Evolutionary conservation across 2,797 vertebrate species (phyloP), one percentile per base, ranked within the genome.

Genomic region (Lutra lutra): DNA sequence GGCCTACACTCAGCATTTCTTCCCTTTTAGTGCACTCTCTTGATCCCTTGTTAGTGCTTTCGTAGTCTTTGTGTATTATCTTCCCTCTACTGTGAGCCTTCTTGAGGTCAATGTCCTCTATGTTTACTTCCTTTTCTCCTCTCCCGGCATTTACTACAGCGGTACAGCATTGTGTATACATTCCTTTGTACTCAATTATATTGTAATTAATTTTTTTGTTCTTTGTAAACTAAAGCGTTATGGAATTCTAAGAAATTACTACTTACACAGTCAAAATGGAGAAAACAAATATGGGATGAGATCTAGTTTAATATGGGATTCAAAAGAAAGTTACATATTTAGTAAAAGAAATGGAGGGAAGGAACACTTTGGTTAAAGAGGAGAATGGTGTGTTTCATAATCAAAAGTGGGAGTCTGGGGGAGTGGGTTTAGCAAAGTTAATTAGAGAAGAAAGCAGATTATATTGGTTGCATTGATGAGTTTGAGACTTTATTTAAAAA

Each of bases 401-500:
- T 60, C 70, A 18, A 43, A 66, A 60, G 54, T 7, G 10, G 3
- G n/a, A 20, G 3, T 68, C 17, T 51, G 14, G 38, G n/a, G 2
- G 43, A 78, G 21, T 78, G 46, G 4, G 6, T 32, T 93, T 77
- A 56, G 18, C 38, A 91, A 60, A 73, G 38, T 89, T 43, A 75
- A 58, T 64, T 72, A 79, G 68, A 86, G 89, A 90, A 87, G 46
- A 93, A 84, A 94, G 29, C 13, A 46, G 54, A 68, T 87, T 90
- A 14, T 85, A n/a, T 40, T 25, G 1, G 27, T 89, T 70, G 4
- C 51, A 86, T 93, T 27, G 14, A 8, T 32, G 43, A 95, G 4
- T 96, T 85, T 84, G 70, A 95, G n/a, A 66, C 38, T 91, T 77
- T 85, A 85, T 86, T 94, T 90, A 62, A 54, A 96, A n/a, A n/a